Evolutionary conservation across 2,113 vertebrate genomes (phyloP), one percentile per base, ranked within the genome.

Genomic region (Tragelaphus scriptus): DNA sequence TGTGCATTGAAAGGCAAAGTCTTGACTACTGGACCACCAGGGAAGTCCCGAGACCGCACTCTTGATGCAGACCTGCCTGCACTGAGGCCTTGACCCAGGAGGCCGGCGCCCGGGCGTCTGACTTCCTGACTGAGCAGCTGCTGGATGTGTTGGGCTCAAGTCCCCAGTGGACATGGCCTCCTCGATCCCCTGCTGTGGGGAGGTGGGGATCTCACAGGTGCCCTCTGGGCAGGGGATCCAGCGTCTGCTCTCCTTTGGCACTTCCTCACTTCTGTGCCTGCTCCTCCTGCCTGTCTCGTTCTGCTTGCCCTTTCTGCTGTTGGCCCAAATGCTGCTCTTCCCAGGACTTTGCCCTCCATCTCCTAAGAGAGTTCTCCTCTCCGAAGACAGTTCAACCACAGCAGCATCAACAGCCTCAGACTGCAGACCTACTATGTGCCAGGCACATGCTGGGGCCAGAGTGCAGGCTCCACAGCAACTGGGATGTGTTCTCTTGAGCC

Each of bases 61-160:
- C 71, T 3, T 13, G 11, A 44, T 14, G 36, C 21, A 44, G 36
- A 44, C 36, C 71, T 44, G 71, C 71, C 36, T 25, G 36, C 11
- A 40, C 36, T 44, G 21, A 6, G 71, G 21, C 36, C 71, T 23
- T 44, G 71, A 23, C 71, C 71, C 21, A 13, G 71, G 23, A 40
- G 11, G 71, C 36, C 0, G 11, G 36, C 3, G 1, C 71, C 36
- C 2, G 6, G 36, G 71, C 5, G 0, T 25, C 71, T 40, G 71
- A 44, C 36, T 77, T 25, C 36, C 36, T 44, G 71, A 25, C 71
- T 4, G 36, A 44, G 71, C 23, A 14, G 71, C 21, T 40, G 71
- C 36, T 44, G 21, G 36, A 25, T 25, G 36, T 40, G 19, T 6
- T 75, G 68, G 36, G 68, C 36, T 40, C 11, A 40, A 75, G 68